Base-by-base conservation (phyloP, 2,888 invertebrate genomes). In the Dimorphilus gyrociliatus region DNA sequence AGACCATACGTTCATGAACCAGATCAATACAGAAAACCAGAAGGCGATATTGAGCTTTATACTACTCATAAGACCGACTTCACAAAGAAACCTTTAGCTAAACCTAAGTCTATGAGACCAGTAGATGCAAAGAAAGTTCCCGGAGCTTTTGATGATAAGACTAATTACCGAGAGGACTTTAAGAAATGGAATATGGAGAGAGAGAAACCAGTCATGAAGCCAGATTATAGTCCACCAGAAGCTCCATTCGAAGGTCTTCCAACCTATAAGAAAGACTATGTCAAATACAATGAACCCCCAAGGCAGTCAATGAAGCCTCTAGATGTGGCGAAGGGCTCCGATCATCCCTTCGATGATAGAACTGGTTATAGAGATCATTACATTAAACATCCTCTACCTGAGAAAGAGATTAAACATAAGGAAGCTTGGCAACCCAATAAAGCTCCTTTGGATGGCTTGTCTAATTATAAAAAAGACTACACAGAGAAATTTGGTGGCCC, bases 361-460 rank as follows among this genome's bases (percentile, higher is more conserved):
- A 63, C 63, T 6, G 53, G 50, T 21, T 58, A 63, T 41, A 38
- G 55, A 14, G 49, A 50, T 14, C 47, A 47, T 4, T 63, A 53
- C 36, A 47, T 54, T 18, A 46, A 46, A 30, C 56, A 62, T 37
- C 50, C 56, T 3, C 32, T 61, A 19, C 50, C 45, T 24, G 30
- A 42, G 3, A 48, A 44, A 32, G 45, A 42, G 30, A 28, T 37
- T 14, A 48, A 42, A 33, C 49, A 49, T 19, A 41, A 40, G 32
- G 51, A 50, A 17, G 32, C 38, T 14, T 60, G 51, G 40, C 41
- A 45, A 29, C 48, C 50, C 1, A 39, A 49, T 13, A 40, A 37
- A 8, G 50, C 49, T 2, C 47, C 50, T 3, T 42, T 61, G 26
- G 60, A 61, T 31, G 53, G 51, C 16, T 29, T 49, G 29, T 50